Conservation (phyloP, 2,888 invertebrate species). For the Ectemnius continuus region DNA sequence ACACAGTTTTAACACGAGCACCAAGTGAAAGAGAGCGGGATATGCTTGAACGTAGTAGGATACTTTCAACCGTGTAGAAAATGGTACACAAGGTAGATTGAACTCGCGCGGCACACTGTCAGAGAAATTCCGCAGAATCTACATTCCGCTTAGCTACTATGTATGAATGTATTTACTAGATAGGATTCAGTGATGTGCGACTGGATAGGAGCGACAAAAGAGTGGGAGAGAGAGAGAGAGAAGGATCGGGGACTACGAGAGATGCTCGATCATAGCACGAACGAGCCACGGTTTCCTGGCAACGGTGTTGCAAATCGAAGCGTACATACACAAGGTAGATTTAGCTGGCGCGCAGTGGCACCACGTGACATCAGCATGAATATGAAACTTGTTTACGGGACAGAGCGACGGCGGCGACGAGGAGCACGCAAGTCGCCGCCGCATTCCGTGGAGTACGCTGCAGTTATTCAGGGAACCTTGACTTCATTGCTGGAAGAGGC, state of each 20-base stretch:
- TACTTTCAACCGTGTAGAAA: constrained; percentile 36
- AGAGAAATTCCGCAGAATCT: too few relatives aligned
- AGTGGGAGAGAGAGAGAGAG: neutral
- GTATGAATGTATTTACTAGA: too few relatives aligned
- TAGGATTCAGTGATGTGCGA: too few relatives aligned
- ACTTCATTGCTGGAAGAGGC: constrained; percentile 43
- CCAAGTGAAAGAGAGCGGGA: neutral
- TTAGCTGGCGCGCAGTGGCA: constrained; percentile 17
- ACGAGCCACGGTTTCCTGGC: constrained; percentile 33
- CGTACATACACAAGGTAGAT: constrained; percentile 18
- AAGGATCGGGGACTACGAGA: too few relatives aligned
- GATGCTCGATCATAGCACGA: too few relatives aligned
- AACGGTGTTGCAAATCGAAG: constrained; percentile 28
- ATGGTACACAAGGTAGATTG: constrained; percentile 16
- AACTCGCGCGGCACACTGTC: too few relatives aligned
- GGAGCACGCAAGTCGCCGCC: constrained; percentile 18
- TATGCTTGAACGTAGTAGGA: too few relatives aligned
- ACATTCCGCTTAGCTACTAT: too few relatives aligned
- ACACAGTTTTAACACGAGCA: too few relatives aligned
- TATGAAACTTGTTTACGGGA: constrained; percentile 59
- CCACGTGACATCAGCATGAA: constrained; percentile 46
- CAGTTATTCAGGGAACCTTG: constrained; percentile 53
- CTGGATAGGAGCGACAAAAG: too few relatives aligned
- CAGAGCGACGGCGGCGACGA: constrained; percentile 16
- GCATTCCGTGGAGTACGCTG: constrained; percentile 47